These are phyloP conservation scores for Pseudococcus viburni DNA, from an alignment of 2,888 invertebrate species.

Conservation along the genomic window DNA sequence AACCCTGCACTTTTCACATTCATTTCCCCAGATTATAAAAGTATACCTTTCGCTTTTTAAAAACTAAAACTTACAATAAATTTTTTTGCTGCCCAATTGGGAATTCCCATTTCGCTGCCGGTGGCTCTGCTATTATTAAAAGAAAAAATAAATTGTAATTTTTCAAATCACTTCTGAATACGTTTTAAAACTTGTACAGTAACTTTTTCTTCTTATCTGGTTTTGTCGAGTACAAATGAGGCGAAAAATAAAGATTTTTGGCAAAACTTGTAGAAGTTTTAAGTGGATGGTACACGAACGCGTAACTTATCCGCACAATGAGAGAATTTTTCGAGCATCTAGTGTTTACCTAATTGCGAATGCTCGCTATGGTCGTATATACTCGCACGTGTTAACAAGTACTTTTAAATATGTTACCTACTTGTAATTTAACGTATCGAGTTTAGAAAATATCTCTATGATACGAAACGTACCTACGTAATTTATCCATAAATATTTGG, in stretches of 20 bases:
- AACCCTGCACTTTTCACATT: conserved; percentile 7
- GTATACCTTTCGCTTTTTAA: not conserved
- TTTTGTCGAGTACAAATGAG: conserved; percentile 9
- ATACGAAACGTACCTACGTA: not conserved
- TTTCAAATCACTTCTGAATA: conserved; percentile 52
- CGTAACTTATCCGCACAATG: not conserved
- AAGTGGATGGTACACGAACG: not conserved
- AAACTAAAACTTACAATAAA: conserved; percentile 6
- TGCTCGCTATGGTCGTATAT: not conserved
- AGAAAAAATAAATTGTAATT: conserved; percentile 51
- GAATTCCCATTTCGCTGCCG: not conserved
- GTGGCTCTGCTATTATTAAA: not conserved
- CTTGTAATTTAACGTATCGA: not conserved
- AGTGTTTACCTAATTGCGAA: not conserved
- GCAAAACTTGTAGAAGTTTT: not conserved
- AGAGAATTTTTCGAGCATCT: not conserved
- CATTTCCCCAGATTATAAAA: conserved; percentile 28
- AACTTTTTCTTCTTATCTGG: not conserved
- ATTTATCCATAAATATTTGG: not conserved
- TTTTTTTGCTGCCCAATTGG: not conserved
- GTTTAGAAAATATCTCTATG: not conserved
- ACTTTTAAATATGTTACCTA: conserved; percentile 27
- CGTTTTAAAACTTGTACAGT: conserved; percentile 8
- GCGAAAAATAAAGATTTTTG: conserved; percentile 19
- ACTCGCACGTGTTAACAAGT: conserved; percentile 1